Conservation (phyloP, 2,888 invertebrate genomes). For the Cheilosia grossa region DNA sequence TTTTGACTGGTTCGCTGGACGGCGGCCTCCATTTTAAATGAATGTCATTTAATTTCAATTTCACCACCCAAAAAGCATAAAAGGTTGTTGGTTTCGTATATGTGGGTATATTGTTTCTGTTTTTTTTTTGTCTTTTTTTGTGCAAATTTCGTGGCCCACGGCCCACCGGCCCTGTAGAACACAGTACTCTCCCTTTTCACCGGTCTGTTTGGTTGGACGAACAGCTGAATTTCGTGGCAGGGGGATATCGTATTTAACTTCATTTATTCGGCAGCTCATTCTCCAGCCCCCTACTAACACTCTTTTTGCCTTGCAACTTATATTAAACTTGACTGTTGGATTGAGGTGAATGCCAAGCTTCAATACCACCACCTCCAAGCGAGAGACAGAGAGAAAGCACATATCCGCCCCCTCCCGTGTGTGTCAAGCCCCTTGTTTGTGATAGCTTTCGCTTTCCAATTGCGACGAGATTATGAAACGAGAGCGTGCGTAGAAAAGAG, state of each 20-base stretch:
- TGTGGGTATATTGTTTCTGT: too few species aligned
- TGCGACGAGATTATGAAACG: constrained; percentile 53
- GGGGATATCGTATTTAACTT: constrained; percentile 39
- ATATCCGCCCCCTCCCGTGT: constrained; percentile 12
- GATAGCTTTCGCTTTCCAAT: constrained; percentile 73
- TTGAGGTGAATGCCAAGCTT: constrained; percentile 72
- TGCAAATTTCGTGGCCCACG: constrained; percentile 29
- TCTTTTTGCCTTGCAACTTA: constrained; percentile 42
- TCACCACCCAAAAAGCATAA: constrained; percentile 5
- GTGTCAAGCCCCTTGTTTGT: constrained; percentile 34
- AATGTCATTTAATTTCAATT: constrained; percentile 50
- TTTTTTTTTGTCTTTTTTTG: constrained; percentile 17
- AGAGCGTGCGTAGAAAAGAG: constrained; percentile 32
- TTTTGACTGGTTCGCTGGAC: constrained; percentile 14
- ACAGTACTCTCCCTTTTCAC: constrained; percentile 70
- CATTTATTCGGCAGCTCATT: constrained; percentile 41
- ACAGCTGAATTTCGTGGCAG: constrained; percentile 46
- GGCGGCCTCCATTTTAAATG: constrained; percentile 66
- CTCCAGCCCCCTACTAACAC: constrained; percentile 15
- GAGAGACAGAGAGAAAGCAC: constrained; percentile 59
- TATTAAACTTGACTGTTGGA: constrained; percentile 66
- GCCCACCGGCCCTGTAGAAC: constrained; percentile 26
- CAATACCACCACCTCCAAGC: constrained; percentile 44
- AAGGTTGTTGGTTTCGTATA: background rate
- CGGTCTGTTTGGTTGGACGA: constrained; percentile 57